phyloP scores from a whole-genome alignment of 2,888 invertebrate species.

The Cerastis leucographa region DNA sequence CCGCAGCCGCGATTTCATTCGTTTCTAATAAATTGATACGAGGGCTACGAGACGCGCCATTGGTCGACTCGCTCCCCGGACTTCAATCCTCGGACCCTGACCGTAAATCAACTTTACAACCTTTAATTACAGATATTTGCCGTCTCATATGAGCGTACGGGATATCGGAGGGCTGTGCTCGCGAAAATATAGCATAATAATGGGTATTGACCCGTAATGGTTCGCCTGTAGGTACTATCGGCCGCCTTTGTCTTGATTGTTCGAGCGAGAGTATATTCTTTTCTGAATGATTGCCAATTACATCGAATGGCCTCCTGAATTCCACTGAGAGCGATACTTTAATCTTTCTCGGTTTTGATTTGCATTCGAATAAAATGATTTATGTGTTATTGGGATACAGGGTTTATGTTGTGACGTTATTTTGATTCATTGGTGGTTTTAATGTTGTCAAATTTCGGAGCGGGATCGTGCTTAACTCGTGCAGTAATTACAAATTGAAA shows the following conservation, averaged over 20 bases:
- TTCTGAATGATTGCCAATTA: constrained; percentile 90
- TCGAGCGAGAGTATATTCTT: constrained; percentile 87
- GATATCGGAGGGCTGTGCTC: constrained; percentile 89
- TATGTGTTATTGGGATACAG: constrained; percentile 83
- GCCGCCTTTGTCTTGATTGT: constrained; percentile 90
- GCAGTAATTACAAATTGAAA: constrained; percentile 50
- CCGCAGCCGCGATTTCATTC: constrained; percentile 89
- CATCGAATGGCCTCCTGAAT: constrained; percentile 89
- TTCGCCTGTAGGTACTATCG: constrained; percentile 89
- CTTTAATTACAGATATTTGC: constrained; percentile 91
- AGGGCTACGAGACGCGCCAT: constrained; percentile 81
- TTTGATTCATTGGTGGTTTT: constrained; percentile 57
- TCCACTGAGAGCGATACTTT: constrained; percentile 85
- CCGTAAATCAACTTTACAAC: constrained; percentile 91
- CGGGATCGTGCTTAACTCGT: constrained; percentile 21
- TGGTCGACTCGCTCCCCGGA: constrained; percentile 86
- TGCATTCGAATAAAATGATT: constrained; percentile 87
- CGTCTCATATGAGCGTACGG: constrained; percentile 88
- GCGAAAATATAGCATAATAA: constrained; percentile 91
- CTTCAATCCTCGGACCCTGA: constrained; percentile 86
- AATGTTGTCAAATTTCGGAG: constrained; percentile 60
- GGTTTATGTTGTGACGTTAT: constrained; percentile 71
- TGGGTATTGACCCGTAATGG: constrained; percentile 90
- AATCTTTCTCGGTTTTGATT: constrained; percentile 84
- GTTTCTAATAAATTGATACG: constrained; percentile 90